Evolutionary conservation across 2,113 vertebrate genomes (phyloP).

Genomic region (Gambusia holbrooki): DNA sequence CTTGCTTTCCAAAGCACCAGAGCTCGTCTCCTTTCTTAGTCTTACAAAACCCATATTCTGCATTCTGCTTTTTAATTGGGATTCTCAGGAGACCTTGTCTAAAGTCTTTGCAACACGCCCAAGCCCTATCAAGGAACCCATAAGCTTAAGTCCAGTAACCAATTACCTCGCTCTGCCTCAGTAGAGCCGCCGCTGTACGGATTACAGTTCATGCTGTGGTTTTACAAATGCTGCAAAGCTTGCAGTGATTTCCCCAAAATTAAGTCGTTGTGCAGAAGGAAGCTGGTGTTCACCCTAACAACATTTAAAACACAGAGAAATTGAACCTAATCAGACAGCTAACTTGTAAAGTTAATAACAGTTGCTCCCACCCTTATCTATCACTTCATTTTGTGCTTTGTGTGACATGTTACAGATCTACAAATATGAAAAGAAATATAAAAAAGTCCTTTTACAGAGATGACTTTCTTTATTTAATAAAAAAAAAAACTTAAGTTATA

Average conservation of each 20-base stretch:
- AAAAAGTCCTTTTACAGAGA: background rate
- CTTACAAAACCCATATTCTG: constrained; percentile 61
- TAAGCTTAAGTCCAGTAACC: constrained; percentile 70
- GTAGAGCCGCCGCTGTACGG: constrained; percentile 38
- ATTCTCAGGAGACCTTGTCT: constrained; percentile 69
- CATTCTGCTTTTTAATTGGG: constrained; percentile 77
- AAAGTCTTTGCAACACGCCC: constrained; percentile 67
- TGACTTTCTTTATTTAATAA: background rate
- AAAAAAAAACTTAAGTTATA: background rate
- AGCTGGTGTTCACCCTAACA: constrained; percentile 37
- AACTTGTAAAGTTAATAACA: background rate
- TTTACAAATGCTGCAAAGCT: constrained; percentile 68
- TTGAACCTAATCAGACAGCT: constrained; percentile 24
- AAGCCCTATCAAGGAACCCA: constrained; percentile 59
- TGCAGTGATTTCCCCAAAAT: constrained; percentile 63
- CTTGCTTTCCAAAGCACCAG: constrained; percentile 56
- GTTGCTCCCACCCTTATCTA: background rate
- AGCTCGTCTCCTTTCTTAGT: constrained; percentile 59
- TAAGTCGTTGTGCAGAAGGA: constrained; percentile 46
- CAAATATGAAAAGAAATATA: background rate
- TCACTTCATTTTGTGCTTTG: no score
- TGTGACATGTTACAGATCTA: no score
- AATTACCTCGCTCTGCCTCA: constrained; percentile 72
- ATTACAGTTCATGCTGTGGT: constrained; percentile 70
- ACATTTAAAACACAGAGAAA: constrained; percentile 30